Conservation (phyloP, 2,797 vertebrate genomes). For the Myotis daubentonii region DNA sequence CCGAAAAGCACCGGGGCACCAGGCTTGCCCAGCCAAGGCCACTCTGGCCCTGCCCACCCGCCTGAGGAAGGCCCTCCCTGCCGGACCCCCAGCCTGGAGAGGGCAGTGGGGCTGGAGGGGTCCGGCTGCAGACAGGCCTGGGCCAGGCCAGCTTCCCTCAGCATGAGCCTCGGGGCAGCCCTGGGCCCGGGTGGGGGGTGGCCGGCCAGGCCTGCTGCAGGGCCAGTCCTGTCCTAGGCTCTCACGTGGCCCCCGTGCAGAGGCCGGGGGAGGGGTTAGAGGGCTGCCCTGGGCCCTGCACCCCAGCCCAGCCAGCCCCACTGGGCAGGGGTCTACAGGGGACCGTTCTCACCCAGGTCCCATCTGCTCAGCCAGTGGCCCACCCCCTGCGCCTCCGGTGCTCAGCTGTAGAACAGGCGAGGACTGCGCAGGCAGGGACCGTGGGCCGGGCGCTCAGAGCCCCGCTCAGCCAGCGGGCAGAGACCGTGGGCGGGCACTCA, state of each 20-base stretch:
- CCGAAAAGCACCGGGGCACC: background rate
- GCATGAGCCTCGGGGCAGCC: background rate
- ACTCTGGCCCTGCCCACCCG: background rate
- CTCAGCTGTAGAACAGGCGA: background rate
- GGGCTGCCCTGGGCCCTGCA: too few relatives aligned
- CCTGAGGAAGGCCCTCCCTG: background rate
- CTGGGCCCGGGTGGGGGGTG: background rate
- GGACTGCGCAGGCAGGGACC: background rate
- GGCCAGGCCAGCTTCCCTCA: background rate
- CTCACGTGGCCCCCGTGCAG: background rate
- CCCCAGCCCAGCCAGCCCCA: background rate
- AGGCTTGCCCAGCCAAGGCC: background rate
- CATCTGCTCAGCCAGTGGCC: background rate
- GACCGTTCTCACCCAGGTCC: background rate
- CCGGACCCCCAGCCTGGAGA: background rate
- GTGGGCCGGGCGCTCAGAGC: too few relatives aligned
- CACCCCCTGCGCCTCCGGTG: too few relatives aligned
- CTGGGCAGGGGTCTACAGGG: background rate
- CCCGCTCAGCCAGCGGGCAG: too few relatives aligned
- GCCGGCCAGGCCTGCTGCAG: background rate
- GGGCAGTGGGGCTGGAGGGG: background rate
- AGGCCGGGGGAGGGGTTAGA: rapidly evolving
- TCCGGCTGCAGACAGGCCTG: background rate
- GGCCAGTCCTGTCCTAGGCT: too few relatives aligned
- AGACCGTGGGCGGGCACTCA: background rate